These are phyloP conservation scores for Pterostichus niger DNA, from an alignment of 2,888 invertebrate species.

Conservation along the genomic window DNA sequence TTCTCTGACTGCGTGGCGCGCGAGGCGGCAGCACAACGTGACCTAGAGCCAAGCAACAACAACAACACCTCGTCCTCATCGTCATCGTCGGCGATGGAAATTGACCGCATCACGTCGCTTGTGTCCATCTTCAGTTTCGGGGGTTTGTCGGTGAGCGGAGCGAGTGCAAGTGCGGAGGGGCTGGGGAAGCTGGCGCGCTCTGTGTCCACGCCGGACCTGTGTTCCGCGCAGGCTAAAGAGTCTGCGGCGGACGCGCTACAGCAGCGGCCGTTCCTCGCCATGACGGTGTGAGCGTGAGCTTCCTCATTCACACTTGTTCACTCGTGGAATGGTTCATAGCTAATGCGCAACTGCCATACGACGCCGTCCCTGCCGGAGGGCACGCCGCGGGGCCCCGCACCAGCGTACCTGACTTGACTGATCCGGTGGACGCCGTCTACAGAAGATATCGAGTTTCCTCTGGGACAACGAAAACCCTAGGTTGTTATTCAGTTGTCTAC, in stretches of 20 bases:
- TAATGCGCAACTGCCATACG: slow-evolving; percentile 68
- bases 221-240: slow-evolving; percentile 80
- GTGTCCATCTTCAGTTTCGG: slow-evolving; percentile 82
- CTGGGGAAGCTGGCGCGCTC: slow-evolving; percentile 75
- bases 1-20: slow-evolving; percentile 75
- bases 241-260: slow-evolving; percentile 75
- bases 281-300: slow-evolving; percentile 79
- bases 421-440: slow-evolving; percentile 54
- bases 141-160: slow-evolving; percentile 67
- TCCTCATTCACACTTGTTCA: neutral
- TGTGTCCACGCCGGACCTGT: slow-evolving; percentile 79
- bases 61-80: slow-evolving; percentile 24
- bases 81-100: slow-evolving; percentile 78
- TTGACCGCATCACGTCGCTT: slow-evolving; percentile 80
- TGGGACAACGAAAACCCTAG: slow-evolving; percentile 62
- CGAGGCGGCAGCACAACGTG: slow-evolving; percentile 69
- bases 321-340: slow-evolving; percentile 50
- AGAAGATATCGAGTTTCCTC: slow-evolving; percentile 59
- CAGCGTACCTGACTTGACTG: slow-evolving; percentile 63
- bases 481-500: slow-evolving; percentile 50
- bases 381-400: slow-evolving; percentile 27
- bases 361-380: slow-evolving; percentile 29
- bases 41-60: slow-evolving; percentile 25
- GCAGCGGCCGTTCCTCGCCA: slow-evolving; percentile 79
- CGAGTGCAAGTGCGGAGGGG: slow-evolving; percentile 66